These are phyloP conservation scores for Nothocercus nigrocapillus DNA, from an alignment of 2,113 vertebrate species.

Conservation along the genomic window DNA sequence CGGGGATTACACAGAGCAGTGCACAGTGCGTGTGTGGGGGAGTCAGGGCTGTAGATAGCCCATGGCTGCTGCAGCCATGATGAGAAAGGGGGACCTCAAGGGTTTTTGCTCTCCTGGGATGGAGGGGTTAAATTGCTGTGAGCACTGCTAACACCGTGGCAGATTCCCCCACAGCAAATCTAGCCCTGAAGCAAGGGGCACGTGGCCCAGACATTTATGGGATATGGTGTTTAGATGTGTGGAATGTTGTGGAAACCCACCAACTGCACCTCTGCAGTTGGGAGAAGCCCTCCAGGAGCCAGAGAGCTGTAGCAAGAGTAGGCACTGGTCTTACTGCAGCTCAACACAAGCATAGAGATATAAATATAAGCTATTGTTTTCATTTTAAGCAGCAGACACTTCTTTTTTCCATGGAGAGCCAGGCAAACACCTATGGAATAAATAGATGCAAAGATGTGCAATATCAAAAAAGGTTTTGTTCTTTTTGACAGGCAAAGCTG, in stretches of 20 bases:
- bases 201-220: background rate
- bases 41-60: background rate
- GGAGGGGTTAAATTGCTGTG: fast-evolving
- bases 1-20: fast-evolving
- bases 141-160: background rate
- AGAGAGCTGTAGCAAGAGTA: background rate
- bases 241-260: background rate
- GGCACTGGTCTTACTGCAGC: background rate
- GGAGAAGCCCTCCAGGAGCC: fast-evolving
- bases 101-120: background rate
- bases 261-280: background rate
- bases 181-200: background rate
- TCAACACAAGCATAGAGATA: background rate
- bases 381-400: background rate
- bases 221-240: background rate
- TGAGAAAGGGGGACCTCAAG: background rate
- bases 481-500: conserved; percentile 88
- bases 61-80: fast-evolving
- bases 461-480: conserved; percentile 3
- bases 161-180: background rate
- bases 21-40: background rate
- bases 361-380: background rate
- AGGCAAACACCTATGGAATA: fast-evolving
- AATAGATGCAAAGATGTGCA: background rate
- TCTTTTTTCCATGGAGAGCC: background rate